Evolutionary conservation across 2,113 vertebrate genomes (phyloP).

Genomic region (Cebus imitator): DNA sequence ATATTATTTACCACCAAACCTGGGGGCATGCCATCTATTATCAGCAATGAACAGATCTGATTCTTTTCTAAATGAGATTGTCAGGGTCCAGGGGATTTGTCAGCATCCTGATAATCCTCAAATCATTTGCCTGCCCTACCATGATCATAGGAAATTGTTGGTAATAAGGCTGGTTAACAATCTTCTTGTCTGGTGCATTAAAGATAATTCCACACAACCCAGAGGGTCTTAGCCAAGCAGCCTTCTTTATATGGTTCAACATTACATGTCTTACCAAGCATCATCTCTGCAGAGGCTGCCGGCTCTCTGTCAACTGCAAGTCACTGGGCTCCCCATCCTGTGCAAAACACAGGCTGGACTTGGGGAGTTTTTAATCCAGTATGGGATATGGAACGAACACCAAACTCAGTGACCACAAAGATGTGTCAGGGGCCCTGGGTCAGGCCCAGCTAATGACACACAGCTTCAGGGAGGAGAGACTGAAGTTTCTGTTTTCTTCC

Average conservation of each 20-base stretch:
- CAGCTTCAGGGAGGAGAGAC: neutral
- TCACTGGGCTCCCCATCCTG: neutral
- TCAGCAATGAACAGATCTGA: slow-evolving; percentile 73
- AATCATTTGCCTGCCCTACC: slow-evolving; percentile 66
- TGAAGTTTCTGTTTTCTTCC: neutral
- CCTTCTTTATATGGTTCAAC: neutral
- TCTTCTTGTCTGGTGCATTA: slow-evolving; percentile 71
- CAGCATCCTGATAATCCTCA: slow-evolving; percentile 79
- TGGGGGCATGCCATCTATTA: slow-evolving; percentile 52
- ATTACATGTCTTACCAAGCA: neutral
- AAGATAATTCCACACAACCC: slow-evolving; percentile 70
- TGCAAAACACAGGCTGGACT: neutral
- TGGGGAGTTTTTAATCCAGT: neutral
- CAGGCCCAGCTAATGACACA: neutral
- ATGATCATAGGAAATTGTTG: slow-evolving; percentile 61
- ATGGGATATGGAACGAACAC: neutral
- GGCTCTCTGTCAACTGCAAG: neutral
- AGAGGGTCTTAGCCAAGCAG: slow-evolving; percentile 41
- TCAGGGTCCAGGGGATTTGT: slow-evolving; percentile 79
- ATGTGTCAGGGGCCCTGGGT: neutral
- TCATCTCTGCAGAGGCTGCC: slow-evolving; percentile 14
- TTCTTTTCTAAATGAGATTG: slow-evolving; percentile 65
- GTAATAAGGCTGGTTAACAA: slow-evolving; percentile 75
- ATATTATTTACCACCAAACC: slow-evolving; percentile 46
- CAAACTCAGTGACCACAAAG: neutral